phyloP scores from a whole-genome alignment of 2,113 vertebrate species.

The Struthio camelus region DNA sequence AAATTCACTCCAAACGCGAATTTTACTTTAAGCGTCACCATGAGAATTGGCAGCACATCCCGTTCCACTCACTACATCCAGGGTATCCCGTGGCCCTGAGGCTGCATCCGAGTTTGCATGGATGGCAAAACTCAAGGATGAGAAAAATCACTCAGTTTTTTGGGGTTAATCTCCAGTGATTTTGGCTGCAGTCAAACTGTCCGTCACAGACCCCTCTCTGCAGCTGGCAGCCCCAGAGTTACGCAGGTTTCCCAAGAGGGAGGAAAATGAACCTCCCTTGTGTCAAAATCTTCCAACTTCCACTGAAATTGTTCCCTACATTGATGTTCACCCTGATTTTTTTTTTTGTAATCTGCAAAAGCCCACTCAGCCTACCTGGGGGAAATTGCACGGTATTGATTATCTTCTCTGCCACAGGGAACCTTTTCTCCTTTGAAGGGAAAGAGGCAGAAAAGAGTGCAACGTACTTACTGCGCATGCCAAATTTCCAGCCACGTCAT shows the following conservation, averaged over 20 bases:
- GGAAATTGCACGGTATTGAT: not conserved
- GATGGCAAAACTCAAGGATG: not conserved
- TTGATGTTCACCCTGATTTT: not conserved
- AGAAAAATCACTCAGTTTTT: not conserved
- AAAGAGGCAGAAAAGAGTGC: not conserved
- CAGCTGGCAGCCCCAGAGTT: not conserved
- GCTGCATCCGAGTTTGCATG: not conserved
- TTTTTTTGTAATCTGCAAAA: not conserved
- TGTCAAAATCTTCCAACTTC: not conserved
- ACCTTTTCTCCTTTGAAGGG: not conserved
- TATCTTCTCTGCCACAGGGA: not conserved
- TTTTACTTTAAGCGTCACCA: too few relatives aligned
- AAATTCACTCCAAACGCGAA: too few relatives aligned
- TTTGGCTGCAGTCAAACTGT: not conserved
- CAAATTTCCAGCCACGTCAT: not conserved
- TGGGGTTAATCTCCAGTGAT: not conserved
- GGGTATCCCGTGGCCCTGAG: not conserved
- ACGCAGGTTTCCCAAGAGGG: not conserved
- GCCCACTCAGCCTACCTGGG: not conserved
- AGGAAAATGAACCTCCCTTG: not conserved
- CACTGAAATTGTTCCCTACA: not conserved
- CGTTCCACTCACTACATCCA: accelerated
- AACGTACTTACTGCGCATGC: not conserved
- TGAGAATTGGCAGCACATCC: not conserved
- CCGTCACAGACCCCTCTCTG: not conserved